These are phyloP conservation scores for Kryptopterus vitreolus DNA, from an alignment of 2,797 vertebrate genomes.

Conservation along the genomic window DNA sequence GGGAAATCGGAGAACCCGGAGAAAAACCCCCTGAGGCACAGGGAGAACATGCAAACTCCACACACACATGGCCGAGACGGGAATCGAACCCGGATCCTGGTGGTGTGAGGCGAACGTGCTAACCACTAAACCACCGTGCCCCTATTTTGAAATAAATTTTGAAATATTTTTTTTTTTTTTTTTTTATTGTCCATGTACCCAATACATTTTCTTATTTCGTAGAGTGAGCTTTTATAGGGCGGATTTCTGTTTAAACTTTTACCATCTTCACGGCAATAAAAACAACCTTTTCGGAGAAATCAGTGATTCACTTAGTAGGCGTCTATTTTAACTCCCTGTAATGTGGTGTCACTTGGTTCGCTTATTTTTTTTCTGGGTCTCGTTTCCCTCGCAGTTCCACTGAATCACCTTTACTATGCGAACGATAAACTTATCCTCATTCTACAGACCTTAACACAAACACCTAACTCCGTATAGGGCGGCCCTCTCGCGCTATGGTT, in stretches of 20 bases:
- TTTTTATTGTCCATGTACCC: no score
- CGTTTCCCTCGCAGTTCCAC: constrained; percentile 43
- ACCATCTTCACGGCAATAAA: constrained; percentile 36
- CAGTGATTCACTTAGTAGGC: constrained; percentile 28
- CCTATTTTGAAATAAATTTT: no score
- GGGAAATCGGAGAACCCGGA: no score
- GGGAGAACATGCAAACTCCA: no score
- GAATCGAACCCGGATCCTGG: no score
- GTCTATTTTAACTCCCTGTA: constrained; percentile 40
- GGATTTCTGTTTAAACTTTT: constrained; percentile 12
- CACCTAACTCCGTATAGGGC: constrained; percentile 51
- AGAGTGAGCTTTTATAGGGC: neutral
- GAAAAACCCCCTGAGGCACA: no score
- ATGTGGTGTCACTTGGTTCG: constrained; percentile 46
- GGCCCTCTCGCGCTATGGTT: constrained; percentile 48
- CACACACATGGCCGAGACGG: no score
- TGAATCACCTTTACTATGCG: constrained; percentile 50
- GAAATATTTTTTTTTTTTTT: no score
- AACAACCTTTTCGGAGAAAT: constrained; percentile 46
- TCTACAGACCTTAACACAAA: constrained; percentile 55
- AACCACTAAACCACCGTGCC: no score
- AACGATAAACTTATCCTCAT: constrained; percentile 52
- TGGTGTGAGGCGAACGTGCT: no score
- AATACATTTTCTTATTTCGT: neutral
- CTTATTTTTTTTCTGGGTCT: constrained; percentile 59